A percentile compares a stretch with the other conserved stretches of the same genome.
phyloP scores from a whole-genome alignment of 2,888 invertebrate species.

The Dioctria rufipes region DNA sequence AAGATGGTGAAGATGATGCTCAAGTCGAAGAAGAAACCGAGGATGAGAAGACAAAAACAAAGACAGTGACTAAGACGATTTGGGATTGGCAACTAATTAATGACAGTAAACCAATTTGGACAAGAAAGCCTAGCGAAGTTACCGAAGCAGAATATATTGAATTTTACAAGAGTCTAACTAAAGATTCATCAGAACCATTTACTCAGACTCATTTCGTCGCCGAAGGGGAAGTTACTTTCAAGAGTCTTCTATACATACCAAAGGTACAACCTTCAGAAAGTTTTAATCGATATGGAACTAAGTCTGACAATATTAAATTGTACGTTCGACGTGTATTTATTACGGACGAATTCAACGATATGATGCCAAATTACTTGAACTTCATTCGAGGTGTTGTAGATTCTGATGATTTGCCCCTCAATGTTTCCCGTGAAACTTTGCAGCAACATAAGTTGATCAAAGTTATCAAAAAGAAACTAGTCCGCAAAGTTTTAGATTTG shows the following conservation, averaged over 20 bases:
- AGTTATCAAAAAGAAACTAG: slow-evolving; percentile 98
- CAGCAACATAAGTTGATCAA: slow-evolving; percentile 99
- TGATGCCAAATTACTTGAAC: slow-evolving; percentile 97
- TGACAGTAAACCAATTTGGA: slow-evolving; percentile 99
- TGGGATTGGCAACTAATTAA: slow-evolving; percentile 99
- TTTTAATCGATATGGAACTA: slow-evolving; percentile 96
- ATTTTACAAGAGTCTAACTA: slow-evolving; percentile 96
- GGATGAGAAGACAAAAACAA: slow-evolving; percentile 84
- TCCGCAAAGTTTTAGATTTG: slow-evolving; percentile 98
- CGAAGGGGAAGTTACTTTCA: slow-evolving; percentile 99
- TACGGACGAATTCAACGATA: slow-evolving; percentile 99
- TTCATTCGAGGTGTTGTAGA: slow-evolving; percentile 98
- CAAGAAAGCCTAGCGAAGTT: slow-evolving; percentile 89
- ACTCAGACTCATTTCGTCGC: slow-evolving; percentile 94
- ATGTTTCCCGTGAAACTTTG: slow-evolving; percentile 97
- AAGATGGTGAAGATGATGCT: slow-evolving; percentile 70
- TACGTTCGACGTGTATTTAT: slow-evolving; percentile 99
- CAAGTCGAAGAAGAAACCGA: slow-evolving; percentile 82
- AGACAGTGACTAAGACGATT: slow-evolving; percentile 92
- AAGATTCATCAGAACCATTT: slow-evolving; percentile 87
- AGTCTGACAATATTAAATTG: slow-evolving; percentile 94
- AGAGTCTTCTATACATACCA: slow-evolving; percentile 95
- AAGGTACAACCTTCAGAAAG: slow-evolving; percentile 91
- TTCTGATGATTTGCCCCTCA: slow-evolving; percentile 98
- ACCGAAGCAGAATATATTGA: slow-evolving; percentile 91